These are phyloP conservation scores for Phrixothrix hirtus DNA, from an alignment of 2,888 invertebrate species.

Conservation along the genomic window DNA sequence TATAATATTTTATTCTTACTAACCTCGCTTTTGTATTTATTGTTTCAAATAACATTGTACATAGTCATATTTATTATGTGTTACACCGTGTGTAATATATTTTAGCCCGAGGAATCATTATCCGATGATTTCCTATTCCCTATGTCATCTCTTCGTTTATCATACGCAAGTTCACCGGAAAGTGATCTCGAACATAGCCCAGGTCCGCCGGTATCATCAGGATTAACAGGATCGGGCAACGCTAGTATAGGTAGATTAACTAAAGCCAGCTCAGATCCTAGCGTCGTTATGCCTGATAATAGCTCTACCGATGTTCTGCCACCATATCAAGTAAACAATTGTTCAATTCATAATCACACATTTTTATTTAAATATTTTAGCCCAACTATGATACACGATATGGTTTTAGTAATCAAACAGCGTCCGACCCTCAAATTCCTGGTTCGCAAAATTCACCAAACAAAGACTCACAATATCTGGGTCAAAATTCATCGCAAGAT, in stretches of 20 bases:
- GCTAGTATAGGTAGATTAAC: slow-evolving; percentile 58
- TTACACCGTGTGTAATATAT: slow-evolving; percentile 39
- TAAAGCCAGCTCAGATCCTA: slow-evolving; percentile 92
- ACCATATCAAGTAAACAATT: slow-evolving; percentile 76
- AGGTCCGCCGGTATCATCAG: slow-evolving; percentile 63
- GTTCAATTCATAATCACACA: neutral
- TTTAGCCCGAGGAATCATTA: slow-evolving; percentile 92
- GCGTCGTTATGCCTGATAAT: slow-evolving; percentile 91
- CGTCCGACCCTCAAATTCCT: slow-evolving; percentile 38
- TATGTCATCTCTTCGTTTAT: slow-evolving; percentile 92
- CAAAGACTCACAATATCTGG: slow-evolving; percentile 49
- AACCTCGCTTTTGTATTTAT: too few relatives aligned
- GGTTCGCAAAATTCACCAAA: slow-evolving; percentile 37
- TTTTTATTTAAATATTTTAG: slow-evolving; percentile 39
- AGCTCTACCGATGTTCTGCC: slow-evolving; percentile 75
- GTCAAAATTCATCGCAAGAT: slow-evolving; percentile 47
- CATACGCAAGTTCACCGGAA: slow-evolving; percentile 95
- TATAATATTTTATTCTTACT: too few relatives aligned
- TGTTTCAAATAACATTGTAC: too few relatives aligned
- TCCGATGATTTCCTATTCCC: slow-evolving; percentile 99
- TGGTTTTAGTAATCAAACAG: slow-evolving; percentile 46
- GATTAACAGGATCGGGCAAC: slow-evolving; percentile 62
- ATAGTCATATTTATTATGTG: slow-evolving; percentile 5
- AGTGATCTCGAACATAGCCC: slow-evolving; percentile 90
- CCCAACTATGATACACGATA: slow-evolving; percentile 54